Conservation (phyloP, 1,140 invertebrate species). For the Drosophila setifemur region DNA sequence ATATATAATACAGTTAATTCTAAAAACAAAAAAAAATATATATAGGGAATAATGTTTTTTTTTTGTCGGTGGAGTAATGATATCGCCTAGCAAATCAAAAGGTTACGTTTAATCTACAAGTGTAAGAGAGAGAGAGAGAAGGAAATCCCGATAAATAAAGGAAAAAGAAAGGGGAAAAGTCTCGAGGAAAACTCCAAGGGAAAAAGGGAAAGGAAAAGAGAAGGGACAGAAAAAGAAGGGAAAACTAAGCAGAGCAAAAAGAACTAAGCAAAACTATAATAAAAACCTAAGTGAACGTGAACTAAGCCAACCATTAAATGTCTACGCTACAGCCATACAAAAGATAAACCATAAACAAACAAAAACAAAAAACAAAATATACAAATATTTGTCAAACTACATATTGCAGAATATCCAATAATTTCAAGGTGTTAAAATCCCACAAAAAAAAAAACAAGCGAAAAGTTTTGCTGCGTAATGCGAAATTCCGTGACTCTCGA, state of each 20-base stretch:
- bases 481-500: conserved; percentile 2
- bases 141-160: no score
- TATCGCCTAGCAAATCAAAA: conserved; percentile 71
- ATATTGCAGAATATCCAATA: conserved; percentile 38
- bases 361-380: conserved; percentile 23
- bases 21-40: no score
- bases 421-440: conserved; percentile 21
- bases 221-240: background rate
- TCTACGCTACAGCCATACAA: conserved; percentile 63
- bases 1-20: conserved; percentile 41
- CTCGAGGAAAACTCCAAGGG: no score
- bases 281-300: conserved; percentile 11
- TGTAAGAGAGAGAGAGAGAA: conserved; percentile 22
- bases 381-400: conserved; percentile 39
- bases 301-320: conserved; percentile 62
- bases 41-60: conserved; percentile 49
- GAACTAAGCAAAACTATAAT: conserved; percentile 25
- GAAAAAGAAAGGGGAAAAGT: background rate
- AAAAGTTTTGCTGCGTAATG: conserved; percentile 14
- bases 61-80: conserved; percentile 42
- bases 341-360: conserved; percentile 23
- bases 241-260: background rate
- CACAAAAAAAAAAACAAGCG: background rate
- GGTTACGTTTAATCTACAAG: conserved; percentile 46
- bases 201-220: background rate